These are phyloP conservation scores for Mesembrinibis cayennensis DNA, from an alignment of 2,113 vertebrate genomes.

Conservation along the genomic window DNA sequence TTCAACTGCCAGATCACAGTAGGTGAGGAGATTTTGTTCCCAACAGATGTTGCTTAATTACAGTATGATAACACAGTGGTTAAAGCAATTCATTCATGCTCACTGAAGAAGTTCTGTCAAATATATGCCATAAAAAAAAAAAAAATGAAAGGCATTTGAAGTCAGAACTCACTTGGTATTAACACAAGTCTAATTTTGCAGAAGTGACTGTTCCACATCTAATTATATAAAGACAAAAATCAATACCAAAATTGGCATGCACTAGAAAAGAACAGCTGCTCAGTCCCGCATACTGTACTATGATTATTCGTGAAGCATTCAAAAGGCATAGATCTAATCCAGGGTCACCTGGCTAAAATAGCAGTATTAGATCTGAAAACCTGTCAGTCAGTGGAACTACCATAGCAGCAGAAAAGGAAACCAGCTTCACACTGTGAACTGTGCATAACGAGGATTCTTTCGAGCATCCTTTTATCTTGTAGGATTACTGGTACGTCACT, in stretches of 20 bases:
- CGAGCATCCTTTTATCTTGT: background rate
- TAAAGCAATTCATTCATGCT: background rate
- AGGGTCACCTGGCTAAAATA: conserved; percentile 30
- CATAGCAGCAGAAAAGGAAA: background rate
- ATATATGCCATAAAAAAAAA: background rate
- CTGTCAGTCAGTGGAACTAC: background rate
- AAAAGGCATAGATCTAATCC: conserved; percentile 2
- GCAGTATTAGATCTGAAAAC: background rate
- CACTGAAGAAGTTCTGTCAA: background rate
- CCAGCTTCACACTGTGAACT: background rate
- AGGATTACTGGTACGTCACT: background rate
- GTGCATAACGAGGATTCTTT: background rate
- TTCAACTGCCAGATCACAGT: background rate
- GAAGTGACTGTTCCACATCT: background rate
- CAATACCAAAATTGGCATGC: conserved; percentile 25
- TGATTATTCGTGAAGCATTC: conserved; percentile 10
- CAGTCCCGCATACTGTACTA: conserved; percentile 4
- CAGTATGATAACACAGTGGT: background rate
- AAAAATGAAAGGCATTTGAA: background rate
- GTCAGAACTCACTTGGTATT: background rate
- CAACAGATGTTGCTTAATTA: conserved; percentile 13
- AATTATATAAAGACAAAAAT: conserved; percentile 28
- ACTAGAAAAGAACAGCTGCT: conserved; percentile 29
- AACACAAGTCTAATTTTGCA: background rate
- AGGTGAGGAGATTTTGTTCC: background rate